phyloP scores from a whole-genome alignment of 2,888 invertebrate genomes.

The Crossocerus cetratus region DNA sequence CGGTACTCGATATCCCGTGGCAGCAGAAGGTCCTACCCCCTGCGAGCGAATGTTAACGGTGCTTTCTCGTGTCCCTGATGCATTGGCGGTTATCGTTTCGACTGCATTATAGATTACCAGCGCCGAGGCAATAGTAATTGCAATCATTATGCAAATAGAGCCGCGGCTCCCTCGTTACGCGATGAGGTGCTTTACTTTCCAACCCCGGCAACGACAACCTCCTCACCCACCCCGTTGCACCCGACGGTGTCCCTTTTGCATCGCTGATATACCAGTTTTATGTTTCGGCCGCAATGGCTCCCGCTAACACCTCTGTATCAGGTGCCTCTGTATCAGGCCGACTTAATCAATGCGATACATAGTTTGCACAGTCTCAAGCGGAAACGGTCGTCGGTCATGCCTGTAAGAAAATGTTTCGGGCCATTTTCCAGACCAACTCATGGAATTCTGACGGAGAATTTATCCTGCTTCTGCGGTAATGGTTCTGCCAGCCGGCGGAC shows the following conservation, averaged over 20 bases:
- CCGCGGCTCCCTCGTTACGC: slow-evolving; percentile 30
- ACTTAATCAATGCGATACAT: too few species aligned
- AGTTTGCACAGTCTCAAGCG: too few species aligned
- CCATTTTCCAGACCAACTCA: slow-evolving; percentile 23
- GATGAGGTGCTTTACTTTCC: slow-evolving; percentile 31
- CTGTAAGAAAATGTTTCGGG: too few species aligned
- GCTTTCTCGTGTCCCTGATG: slow-evolving; percentile 61
- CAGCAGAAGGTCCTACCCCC: slow-evolving; percentile 24
- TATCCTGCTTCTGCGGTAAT: slow-evolving; percentile 33
- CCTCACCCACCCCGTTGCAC: not conserved
- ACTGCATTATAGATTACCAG: slow-evolving; percentile 61
- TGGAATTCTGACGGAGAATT: slow-evolving; percentile 8
- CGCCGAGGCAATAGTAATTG: slow-evolving; percentile 59
- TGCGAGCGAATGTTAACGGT: slow-evolving; percentile 56
- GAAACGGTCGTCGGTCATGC: too few species aligned
- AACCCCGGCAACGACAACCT: slow-evolving; percentile 14
- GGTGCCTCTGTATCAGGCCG: too few species aligned
- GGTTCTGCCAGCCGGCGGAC: slow-evolving; percentile 23
- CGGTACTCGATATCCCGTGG: slow-evolving; percentile 29
- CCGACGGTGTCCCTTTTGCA: not conserved
- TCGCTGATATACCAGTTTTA: too few species aligned
- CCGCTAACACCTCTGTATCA: too few species aligned
- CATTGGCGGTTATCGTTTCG: slow-evolving; percentile 62
- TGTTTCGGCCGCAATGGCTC: too few species aligned
- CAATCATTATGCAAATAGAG: slow-evolving; percentile 64